These are phyloP conservation scores for Romanogobio albipinnatus DNA, from an alignment of 2,113 vertebrate genomes.

Conservation along the genomic window DNA sequence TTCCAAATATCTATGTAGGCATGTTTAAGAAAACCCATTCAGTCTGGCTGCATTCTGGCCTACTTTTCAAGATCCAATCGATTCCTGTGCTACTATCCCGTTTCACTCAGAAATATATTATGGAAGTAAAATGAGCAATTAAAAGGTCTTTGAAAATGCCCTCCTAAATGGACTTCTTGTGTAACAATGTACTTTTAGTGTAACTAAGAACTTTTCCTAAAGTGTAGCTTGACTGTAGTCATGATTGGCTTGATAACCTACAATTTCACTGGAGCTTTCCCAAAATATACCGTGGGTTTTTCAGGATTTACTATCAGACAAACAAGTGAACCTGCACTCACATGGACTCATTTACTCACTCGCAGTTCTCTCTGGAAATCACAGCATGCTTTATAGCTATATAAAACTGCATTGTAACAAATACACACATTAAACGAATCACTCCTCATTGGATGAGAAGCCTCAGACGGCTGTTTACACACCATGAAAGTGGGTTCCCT, in stretches of 20 bases:
- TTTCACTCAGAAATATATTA: not conserved
- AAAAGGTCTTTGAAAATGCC: not conserved
- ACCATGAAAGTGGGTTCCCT: not conserved
- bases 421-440: not conserved
- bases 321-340: constrained; percentile 5
- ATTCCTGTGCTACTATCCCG: not conserved
- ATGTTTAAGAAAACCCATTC: not conserved
- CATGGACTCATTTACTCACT: not conserved
- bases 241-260: not conserved
- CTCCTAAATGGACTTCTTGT: not conserved
- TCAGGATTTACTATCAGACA: not conserved
- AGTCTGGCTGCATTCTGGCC: not conserved
- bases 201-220: not conserved
- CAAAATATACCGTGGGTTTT: constrained; percentile 14
- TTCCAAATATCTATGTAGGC: not conserved
- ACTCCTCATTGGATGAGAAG: not conserved
- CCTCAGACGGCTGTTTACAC: constrained; percentile 21
- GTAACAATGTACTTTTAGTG: not conserved
- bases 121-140: not conserved
- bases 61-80: not conserved
- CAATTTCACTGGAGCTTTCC: constrained; percentile 17
- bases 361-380: not conserved
- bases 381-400: constrained; percentile 30
- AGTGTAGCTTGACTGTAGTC: not conserved
- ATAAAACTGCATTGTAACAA: constrained; percentile 24